phyloP scores from a whole-genome alignment of 2,113 vertebrate genomes.

The Excalfactoria chinensis region DNA sequence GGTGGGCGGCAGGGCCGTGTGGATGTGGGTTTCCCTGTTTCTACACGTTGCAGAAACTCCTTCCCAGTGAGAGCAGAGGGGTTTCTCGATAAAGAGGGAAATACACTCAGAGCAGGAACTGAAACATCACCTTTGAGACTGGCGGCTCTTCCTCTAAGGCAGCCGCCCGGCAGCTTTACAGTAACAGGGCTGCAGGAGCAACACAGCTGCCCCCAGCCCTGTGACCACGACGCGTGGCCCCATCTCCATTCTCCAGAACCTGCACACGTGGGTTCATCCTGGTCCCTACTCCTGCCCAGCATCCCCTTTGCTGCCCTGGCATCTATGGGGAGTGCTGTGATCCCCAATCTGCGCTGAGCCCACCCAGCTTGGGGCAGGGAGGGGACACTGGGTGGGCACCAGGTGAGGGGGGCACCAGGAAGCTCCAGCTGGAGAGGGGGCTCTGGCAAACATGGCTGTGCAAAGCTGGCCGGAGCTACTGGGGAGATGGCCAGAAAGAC shows the following conservation, averaged over 20 bases:
- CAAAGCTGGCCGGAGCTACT: accelerated
- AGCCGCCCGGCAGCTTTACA: accelerated
- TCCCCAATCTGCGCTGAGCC: not conserved
- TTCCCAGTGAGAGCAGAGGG: not conserved
- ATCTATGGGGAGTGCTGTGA: not conserved
- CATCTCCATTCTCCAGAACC: accelerated
- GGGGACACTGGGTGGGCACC: not conserved
- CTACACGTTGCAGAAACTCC: not conserved
- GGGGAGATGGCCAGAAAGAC: too few relatives aligned
- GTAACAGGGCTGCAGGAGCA: not conserved
- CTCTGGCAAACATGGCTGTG: accelerated
- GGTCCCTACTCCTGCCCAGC: not conserved
- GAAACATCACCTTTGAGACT: not conserved
- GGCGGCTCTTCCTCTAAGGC: not conserved
- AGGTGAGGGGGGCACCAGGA: not conserved
- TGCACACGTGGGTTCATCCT: accelerated
- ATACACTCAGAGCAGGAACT: not conserved
- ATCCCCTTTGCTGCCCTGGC: not conserved
- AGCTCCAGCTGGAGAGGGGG: not conserved
- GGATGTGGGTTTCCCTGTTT: not conserved
- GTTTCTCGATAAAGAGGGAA: not conserved
- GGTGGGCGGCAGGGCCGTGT: accelerated
- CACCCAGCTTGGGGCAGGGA: not conserved
- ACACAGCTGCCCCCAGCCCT: not conserved
- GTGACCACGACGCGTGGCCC: accelerated